A percentile compares a stretch with the other conserved stretches of the same genome.
Evolutionary conservation across 35 echinoderm and acorn worm species (phyloP).

Genomic region (Anneissia japonica): DNA sequence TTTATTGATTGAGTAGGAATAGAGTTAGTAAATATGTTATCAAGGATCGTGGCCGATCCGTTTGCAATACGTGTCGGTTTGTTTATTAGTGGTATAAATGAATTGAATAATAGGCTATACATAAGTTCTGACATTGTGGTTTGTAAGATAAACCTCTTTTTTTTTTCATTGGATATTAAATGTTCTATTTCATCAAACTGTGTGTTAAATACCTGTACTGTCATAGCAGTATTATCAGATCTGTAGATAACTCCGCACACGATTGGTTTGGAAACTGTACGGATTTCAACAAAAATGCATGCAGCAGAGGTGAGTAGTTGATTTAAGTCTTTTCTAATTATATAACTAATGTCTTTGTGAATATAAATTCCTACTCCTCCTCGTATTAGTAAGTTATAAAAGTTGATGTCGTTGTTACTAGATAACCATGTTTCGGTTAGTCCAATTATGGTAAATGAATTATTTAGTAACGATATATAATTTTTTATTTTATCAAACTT

Average conservation of each 20-base stretch:
- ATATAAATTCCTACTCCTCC: slow-evolving; percentile 16
- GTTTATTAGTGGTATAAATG: not conserved
- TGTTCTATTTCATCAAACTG: not conserved
- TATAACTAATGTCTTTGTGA: too few species aligned
- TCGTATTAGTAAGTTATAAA: not conserved
- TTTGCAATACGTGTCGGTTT: not conserved
- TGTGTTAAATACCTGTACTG: not conserved
- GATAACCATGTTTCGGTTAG: slow-evolving; percentile 12
- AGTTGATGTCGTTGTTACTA: not conserved
- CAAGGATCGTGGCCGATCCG: not conserved
- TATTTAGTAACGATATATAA: not conserved
- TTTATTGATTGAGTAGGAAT: not conserved
- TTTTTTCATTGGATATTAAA: not conserved
- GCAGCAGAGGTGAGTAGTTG: too few species aligned
- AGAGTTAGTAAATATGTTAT: not conserved
- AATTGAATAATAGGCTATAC: not conserved
- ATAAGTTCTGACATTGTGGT: not conserved
- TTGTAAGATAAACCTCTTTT: not conserved
- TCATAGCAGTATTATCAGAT: not conserved
- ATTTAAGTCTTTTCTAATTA: too few species aligned
- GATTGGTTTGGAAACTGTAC: not conserved
- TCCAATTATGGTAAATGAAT: not conserved
- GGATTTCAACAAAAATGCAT: not conserved
- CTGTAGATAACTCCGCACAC: not conserved
- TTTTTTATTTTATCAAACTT: slow-evolving; percentile 3